Conservation (phyloP, 1,140 invertebrate species). For the Tachypleus tridentatus region DNA sequence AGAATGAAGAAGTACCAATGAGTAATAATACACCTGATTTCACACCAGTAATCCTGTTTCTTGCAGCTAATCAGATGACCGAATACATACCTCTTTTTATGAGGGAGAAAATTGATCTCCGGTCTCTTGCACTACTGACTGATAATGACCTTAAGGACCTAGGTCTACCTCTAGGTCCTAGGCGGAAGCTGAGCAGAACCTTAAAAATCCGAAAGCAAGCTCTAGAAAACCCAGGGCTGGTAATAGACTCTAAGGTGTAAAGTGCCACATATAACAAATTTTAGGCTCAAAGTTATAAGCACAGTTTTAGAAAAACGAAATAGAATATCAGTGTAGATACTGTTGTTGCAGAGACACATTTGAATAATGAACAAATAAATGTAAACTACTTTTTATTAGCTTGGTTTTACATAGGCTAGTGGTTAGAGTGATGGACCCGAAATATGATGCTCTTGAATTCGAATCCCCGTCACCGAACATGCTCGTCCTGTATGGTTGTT, state of each 20-base stretch:
- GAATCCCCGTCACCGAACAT: too few relatives aligned
- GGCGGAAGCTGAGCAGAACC: conserved; percentile 64
- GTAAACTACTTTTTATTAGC: too few relatives aligned
- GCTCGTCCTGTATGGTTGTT: too few relatives aligned
- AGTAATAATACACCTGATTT: conserved; percentile 6
- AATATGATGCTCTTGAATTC: too few relatives aligned
- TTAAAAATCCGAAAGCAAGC: conserved; percentile 63
- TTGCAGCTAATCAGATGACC: conserved; percentile 61
- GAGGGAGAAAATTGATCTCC: conserved; percentile 81
- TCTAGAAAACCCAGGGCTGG: conserved; percentile 55
- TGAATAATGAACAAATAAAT: too few relatives aligned
- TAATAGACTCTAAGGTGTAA: conserved; percentile 43
- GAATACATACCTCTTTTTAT: conserved; percentile 62
- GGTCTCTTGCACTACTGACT: conserved; percentile 73
- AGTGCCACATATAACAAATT: too few relatives aligned
- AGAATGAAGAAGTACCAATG: conserved; percentile 3
- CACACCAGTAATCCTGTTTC: conserved; percentile 40
- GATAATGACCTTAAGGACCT: conserved; percentile 74
- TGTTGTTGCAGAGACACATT: too few relatives aligned
- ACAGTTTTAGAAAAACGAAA: too few relatives aligned
- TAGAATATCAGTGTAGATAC: too few relatives aligned
- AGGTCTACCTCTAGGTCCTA: conserved; percentile 73
- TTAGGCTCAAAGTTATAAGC: too few relatives aligned
- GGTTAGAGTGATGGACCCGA: too few relatives aligned
- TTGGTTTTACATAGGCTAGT: too few relatives aligned